These are phyloP conservation scores for Unio delphinus DNA, from an alignment of 2,888 invertebrate species.

Conservation along the genomic window DNA sequence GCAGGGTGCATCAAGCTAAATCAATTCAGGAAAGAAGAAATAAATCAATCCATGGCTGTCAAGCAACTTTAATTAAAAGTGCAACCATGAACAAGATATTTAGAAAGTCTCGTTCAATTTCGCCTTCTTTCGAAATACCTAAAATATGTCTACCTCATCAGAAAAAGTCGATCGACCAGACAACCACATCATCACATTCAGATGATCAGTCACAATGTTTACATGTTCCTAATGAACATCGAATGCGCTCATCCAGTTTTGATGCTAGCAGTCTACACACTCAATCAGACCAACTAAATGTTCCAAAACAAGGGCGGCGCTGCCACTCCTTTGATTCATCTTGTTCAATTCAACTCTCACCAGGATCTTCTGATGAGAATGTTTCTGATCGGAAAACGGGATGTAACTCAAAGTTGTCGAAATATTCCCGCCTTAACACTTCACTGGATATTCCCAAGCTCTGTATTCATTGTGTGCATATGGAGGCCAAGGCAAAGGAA, in stretches of 20 bases:
- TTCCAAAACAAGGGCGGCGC: constrained; percentile 44
- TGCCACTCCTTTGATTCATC: constrained; percentile 60
- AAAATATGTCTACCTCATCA: constrained; percentile 58
- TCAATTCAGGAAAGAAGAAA: neutral
- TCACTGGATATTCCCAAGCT: constrained; percentile 65
- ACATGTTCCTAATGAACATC: constrained; percentile 51
- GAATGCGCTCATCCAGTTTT: constrained; percentile 62
- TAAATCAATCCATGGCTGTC: neutral
- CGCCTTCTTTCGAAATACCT: constrained; percentile 62
- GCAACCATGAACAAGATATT: constrained; percentile 50
- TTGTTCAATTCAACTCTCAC: constrained; percentile 22
- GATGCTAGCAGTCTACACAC: constrained; percentile 55
- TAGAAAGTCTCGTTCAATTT: constrained; percentile 50
- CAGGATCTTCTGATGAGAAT: constrained; percentile 55
- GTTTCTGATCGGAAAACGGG: constrained; percentile 45
- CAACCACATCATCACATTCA: constrained; percentile 36
- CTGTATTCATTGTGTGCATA: constrained; percentile 66
- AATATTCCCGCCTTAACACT: constrained; percentile 45
- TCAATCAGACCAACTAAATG: constrained; percentile 27
- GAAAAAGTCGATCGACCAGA: constrained; percentile 34
- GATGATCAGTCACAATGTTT: constrained; percentile 21
- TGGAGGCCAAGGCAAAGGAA: constrained; percentile 54
- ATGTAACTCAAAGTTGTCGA: constrained; percentile 29
- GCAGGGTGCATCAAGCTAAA: neutral
- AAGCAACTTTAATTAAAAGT: neutral